phyloP scores from a whole-genome alignment of 2,888 invertebrate genomes.

The Pachydiplax longipennis region DNA sequence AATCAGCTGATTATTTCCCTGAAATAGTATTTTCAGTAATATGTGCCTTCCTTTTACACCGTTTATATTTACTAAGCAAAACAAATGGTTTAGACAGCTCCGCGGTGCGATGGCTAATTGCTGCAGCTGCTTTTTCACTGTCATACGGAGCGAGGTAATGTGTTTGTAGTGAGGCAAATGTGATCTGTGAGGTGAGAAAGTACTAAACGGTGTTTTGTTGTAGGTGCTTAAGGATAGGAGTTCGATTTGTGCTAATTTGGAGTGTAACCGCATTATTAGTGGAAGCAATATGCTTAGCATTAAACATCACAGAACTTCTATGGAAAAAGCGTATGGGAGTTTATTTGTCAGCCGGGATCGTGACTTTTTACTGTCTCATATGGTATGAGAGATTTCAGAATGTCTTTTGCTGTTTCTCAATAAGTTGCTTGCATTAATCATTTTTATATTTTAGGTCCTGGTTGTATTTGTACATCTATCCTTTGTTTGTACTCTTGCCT shows the following conservation, averaged over 20 bases:
- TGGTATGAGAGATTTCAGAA: background rate
- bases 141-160: background rate
- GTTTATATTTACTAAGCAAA: background rate
- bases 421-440: too few relatives aligned
- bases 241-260: slow-evolving; percentile 21
- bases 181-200: background rate
- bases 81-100: background rate
- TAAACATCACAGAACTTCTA: background rate
- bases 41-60: background rate
- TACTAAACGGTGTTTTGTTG: background rate
- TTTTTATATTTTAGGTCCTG: background rate
- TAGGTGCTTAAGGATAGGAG: slow-evolving; percentile 4
- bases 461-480: slow-evolving; percentile 5
- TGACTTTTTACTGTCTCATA: background rate
- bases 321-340: background rate
- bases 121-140: background rate
- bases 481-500: slow-evolving; percentile 10
- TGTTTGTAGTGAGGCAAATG: background rate
- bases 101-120: background rate
- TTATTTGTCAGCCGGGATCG: background rate
- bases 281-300: background rate
- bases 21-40: background rate
- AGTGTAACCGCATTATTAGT: background rate
- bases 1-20: background rate
- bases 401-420: background rate